These are phyloP conservation scores for Muscicapa comitata DNA, from an alignment of 2,797 vertebrate species.

Conservation along the genomic window DNA sequence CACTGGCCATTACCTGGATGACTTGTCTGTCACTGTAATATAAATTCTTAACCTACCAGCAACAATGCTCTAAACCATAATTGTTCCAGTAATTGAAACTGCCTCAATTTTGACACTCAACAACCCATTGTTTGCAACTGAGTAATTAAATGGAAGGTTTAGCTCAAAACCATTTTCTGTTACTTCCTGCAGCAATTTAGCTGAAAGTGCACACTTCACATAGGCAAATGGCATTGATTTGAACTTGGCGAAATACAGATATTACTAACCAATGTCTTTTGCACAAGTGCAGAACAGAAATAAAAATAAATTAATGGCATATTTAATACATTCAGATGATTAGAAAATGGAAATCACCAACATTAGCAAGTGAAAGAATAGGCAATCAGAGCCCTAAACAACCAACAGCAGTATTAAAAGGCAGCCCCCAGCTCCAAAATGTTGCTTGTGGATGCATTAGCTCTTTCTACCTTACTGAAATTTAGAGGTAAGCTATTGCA, in stretches of 20 bases:
- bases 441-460: neutral
- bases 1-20: neutral
- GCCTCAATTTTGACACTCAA: constrained; percentile 22
- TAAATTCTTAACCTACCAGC: neutral
- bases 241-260: neutral
- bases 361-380: constrained; percentile 12
- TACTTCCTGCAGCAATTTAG: constrained; percentile 14
- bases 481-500: constrained; percentile 28
- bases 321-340: neutral
- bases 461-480: constrained; percentile 62
- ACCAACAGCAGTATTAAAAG: neutral
- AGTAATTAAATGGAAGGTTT: constrained; percentile 47
- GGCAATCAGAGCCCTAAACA: neutral
- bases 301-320: neutral
- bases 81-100: constrained; percentile 38
- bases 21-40: neutral
- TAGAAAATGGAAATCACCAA: constrained; percentile 16
- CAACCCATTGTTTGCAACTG: constrained; percentile 9
- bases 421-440: neutral
- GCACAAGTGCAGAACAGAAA: neutral
- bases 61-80: neutral
- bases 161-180: neutral
- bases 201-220: neutral
- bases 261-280: neutral
- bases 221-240: neutral